Percentiles rank a stretch among this genome's conserved stretches.
Evolutionary conservation across 2,888 invertebrate genomes (phyloP).

Genomic region (Pheosia tremula): DNA sequence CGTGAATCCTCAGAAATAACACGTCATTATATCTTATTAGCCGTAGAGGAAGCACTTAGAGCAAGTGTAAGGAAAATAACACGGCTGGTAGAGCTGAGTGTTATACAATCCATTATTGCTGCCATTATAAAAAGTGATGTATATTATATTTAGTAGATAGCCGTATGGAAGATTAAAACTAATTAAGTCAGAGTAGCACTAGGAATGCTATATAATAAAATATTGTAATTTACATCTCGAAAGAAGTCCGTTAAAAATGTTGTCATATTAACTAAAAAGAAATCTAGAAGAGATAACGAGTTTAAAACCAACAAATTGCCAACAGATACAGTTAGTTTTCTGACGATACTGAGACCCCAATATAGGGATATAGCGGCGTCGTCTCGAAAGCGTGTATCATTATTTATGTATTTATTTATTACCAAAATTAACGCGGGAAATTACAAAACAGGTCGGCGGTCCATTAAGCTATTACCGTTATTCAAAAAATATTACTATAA

Average conservation of each 20-base stretch:
- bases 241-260: constrained; percentile 35
- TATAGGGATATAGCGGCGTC: constrained; percentile 55
- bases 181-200: constrained; percentile 26
- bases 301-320: constrained; percentile 69
- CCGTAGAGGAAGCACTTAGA: constrained; percentile 77
- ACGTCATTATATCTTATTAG: constrained; percentile 80
- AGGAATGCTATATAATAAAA: constrained; percentile 40
- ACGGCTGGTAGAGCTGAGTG: constrained; percentile 59
- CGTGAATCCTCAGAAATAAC: constrained; percentile 80
- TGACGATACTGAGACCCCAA: constrained; percentile 53
- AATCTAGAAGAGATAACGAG: constrained; percentile 51
- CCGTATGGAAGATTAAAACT: constrained; percentile 7
- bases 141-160: constrained; percentile 45
- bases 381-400: constrained; percentile 53
- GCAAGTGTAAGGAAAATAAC: constrained; percentile 77
- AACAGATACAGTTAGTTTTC: constrained; percentile 74
- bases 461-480: constrained; percentile 34
- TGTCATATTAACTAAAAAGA: constrained; percentile 61
- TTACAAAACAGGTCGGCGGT: constrained; percentile 36
- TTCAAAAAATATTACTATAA: constrained; percentile 32
- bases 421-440: constrained; percentile 57
- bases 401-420: constrained; percentile 59
- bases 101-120: constrained; percentile 69
- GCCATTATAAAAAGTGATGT: constrained; percentile 64
- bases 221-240: constrained; percentile 39